Base-by-base conservation (phyloP, 2,113 vertebrate genomes). In the Aphyosemion australe region DNA sequence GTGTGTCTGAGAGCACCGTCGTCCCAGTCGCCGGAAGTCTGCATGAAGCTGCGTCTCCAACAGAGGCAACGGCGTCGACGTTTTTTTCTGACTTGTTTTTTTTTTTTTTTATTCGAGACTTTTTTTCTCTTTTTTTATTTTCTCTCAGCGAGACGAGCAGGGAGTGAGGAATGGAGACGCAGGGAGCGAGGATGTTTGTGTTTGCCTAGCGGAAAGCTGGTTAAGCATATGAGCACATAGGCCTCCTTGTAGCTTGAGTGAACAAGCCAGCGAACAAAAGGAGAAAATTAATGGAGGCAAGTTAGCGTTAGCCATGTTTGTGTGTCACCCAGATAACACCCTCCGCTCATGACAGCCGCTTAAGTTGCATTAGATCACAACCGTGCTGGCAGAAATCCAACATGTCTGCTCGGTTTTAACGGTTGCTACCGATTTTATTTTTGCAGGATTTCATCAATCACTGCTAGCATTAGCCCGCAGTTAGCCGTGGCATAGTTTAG, bases 1-100 rank as follows among this genome's bases (percentile, higher is more conserved):
- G 69, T 83, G 80, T 82, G 87, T 90, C 87, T 87, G 76, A 70
- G 78, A 85, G 87, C 87, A 34, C 79, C 76, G 79, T 87, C 84
- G 85, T 88, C 89, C 79, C 90, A 68, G 61, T 82, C 89, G 90
- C 92, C 92, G 92, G 92, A 93, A 93, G 92, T 93, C 90, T 92
- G 90, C 91, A 87, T 85, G 88, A 88, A 89, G 86, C 91, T 90
- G 91, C 86, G 89, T 90, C 89, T 91, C 86, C 83, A 68, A 68
- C 85, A 63, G 83, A 83, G 78, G 81, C 88, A 77, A 76, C 87
- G 81, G 85, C 90, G 89, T 88, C 85, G 84, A 86, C 86, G 80
- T 42, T 84, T 88, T 91, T 88, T 76, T 57, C 74, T 52, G 20
- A 53, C 56, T 69, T 71, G 41, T 88, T 88, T 85, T 85, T 87